phyloP scores from a whole-genome alignment of 2,888 invertebrate genomes.

The Epinotia brunnichana region DNA sequence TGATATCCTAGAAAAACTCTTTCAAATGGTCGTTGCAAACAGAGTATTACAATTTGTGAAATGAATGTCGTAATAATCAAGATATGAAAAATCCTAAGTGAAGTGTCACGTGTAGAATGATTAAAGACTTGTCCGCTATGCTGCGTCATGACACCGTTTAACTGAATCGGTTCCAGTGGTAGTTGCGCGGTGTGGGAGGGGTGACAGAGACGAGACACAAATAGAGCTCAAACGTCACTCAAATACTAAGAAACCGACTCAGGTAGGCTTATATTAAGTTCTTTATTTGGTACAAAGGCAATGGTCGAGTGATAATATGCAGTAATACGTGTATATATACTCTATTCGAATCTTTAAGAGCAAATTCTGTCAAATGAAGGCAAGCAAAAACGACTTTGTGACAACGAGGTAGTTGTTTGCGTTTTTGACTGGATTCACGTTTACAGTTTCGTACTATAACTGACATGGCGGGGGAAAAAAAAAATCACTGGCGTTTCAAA shows the following conservation, averaged over 20 bases:
- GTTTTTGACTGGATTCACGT: no score
- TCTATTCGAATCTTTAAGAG: no score
- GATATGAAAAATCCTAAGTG: neutral
- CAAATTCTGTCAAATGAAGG: no score
- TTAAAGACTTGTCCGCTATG: neutral
- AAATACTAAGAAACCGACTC: neutral
- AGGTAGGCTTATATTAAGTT: constrained; percentile 1
- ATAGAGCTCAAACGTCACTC: neutral
- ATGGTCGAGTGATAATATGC: constrained; percentile 36
- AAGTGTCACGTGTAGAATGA: neutral
- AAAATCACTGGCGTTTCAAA: neutral
- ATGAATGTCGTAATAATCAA: neutral
- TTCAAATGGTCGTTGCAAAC: no score
- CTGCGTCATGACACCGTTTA: neutral
- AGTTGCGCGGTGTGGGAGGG: neutral
- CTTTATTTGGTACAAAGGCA: constrained; percentile 35
- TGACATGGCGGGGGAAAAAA: neutral
- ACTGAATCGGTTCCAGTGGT: neutral
- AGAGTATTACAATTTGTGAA: no score
- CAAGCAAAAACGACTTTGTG: no score
- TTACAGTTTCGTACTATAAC: neutral
- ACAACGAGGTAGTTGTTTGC: no score
- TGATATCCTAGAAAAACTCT: no score
- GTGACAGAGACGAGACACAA: neutral
- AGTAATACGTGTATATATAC: constrained; percentile 9